Evolutionary conservation across 1,140 invertebrate species (phyloP).

Genomic region (Pachypeltis micranthus): DNA sequence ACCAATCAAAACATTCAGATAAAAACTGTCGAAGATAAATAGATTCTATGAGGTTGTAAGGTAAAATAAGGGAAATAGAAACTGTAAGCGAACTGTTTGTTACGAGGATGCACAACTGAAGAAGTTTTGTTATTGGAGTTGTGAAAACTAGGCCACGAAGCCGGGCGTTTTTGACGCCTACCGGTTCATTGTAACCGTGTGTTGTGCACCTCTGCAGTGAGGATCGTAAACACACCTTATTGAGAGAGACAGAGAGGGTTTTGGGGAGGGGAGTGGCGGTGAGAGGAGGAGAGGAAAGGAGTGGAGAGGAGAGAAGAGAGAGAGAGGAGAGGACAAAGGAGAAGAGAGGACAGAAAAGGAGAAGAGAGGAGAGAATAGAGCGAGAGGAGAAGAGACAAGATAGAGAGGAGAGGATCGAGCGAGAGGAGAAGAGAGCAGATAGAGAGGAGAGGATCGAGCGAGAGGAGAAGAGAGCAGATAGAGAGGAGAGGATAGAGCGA

Average conservation of each 20-base stretch:
- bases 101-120: no score
- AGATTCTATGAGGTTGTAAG: no score
- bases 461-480: constrained; percentile 10
- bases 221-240: no score
- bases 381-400: constrained; percentile 2
- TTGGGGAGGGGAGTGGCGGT: neutral
- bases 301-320: constrained; percentile 13
- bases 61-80: no score
- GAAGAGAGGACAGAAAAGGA: neutral
- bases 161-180: no score
- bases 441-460: neutral
- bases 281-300: neutral
- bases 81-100: no score
- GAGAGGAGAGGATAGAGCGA: constrained; percentile 11
- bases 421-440: neutral
- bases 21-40: no score
- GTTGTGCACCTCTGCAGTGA: no score
- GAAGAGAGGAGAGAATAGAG: neutral
- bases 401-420: neutral
- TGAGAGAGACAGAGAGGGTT: neutral
- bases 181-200: no score
- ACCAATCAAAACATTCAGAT: no score
- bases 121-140: no score
- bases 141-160: no score
- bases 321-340: neutral